Evolutionary conservation across 2,797 vertebrate species (phyloP).

Genomic region (Clarias pachynema): DNA sequence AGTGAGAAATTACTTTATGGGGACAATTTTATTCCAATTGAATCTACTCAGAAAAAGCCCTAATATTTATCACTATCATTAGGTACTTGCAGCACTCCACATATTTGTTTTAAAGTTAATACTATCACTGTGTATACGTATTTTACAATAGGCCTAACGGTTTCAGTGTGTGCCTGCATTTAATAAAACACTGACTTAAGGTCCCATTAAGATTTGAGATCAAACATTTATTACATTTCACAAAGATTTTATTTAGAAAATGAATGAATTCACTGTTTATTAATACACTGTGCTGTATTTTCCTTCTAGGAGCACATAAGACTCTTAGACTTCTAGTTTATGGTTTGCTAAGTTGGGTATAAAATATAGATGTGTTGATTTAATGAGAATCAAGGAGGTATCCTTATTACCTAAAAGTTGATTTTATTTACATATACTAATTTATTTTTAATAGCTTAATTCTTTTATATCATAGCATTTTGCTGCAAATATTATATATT

Average conservation of each 20-base stretch:
- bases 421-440: neutral
- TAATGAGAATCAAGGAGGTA: neutral
- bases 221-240: neutral
- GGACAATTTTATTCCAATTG: neutral
- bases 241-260: conserved; percentile 1
- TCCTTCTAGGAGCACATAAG: neutral
- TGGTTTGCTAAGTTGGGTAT: neutral
- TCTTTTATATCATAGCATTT: neutral
- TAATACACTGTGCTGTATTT: neutral
- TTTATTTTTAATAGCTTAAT: neutral
- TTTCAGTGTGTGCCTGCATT: neutral
- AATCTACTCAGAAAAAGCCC: neutral
- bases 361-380: neutral
- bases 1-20: neutral
- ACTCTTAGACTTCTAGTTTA: neutral
- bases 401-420: neutral
- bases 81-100: neutral
- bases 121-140: neutral
- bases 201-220: conserved; percentile 9
- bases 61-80: neutral
- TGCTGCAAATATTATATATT: neutral
- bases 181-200: neutral
- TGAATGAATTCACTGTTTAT: neutral
- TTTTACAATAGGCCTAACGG: neutral
- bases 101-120: neutral